A percentile compares a stretch with the other conserved stretches of the same genome.
Evolutionary conservation across 1,140 invertebrate genomes (phyloP).

Genomic region (Sinonovacula constricta): DNA sequence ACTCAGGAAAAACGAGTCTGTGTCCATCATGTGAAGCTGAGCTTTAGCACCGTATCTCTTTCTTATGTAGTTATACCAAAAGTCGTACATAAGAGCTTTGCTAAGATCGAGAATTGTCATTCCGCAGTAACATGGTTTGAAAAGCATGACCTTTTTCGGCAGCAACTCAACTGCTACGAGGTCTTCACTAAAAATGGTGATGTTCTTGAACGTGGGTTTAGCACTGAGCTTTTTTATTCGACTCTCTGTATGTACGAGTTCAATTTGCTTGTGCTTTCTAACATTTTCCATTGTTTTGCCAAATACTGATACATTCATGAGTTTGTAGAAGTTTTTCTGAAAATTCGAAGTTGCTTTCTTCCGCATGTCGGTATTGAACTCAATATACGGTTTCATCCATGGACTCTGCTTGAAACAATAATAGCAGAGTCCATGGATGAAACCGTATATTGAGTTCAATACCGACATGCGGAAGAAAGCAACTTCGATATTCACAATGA

Average conservation of each 20-base stretch:
- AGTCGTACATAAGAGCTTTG: slow-evolving; percentile 64
- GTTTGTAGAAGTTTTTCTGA: no score
- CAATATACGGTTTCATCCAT: no score
- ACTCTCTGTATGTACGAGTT: slow-evolving; percentile 25
- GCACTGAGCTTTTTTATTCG: slow-evolving; percentile 60
- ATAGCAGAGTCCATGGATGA: no score
- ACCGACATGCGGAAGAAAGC: no score
- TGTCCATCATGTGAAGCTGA: slow-evolving; percentile 74
- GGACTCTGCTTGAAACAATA: no score
- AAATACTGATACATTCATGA: no score
- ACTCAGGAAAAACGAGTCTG: slow-evolving; percentile 76
- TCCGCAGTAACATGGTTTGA: slow-evolving; percentile 63
- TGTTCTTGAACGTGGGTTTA: slow-evolving; percentile 73
- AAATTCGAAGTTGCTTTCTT: no score
- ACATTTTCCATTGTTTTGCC: no score
- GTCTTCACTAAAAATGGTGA: slow-evolving; percentile 70
- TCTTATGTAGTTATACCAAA: slow-evolving; percentile 62
- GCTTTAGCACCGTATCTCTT: slow-evolving; percentile 62
- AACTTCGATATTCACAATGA: no score
- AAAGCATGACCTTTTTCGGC: slow-evolving; percentile 52
- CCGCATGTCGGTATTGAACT: no score
- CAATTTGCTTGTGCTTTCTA: slow-evolving; percentile 15
- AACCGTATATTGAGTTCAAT: no score
- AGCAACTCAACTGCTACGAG: slow-evolving; percentile 52
- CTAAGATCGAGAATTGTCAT: slow-evolving; percentile 53